Evolutionary conservation across 2,888 invertebrate species (phyloP).

Genomic region (Aromia moschata): DNA sequence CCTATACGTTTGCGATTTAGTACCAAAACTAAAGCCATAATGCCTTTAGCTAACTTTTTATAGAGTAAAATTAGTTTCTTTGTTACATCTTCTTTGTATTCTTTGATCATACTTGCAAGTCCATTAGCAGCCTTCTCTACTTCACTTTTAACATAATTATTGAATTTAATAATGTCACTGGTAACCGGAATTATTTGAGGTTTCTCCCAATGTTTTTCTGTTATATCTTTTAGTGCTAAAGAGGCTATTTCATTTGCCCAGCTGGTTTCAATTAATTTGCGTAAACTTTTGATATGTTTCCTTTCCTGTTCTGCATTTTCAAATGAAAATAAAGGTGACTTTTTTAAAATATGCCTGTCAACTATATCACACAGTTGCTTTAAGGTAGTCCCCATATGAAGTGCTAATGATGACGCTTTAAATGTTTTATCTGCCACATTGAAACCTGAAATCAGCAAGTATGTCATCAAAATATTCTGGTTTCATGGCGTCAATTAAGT

Average conservation of each 20-base stretch:
- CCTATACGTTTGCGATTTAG: slow-evolving; percentile 22
- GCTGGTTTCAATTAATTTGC: slow-evolving; percentile 6
- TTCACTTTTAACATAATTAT: slow-evolving; percentile 13
- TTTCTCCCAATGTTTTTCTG: slow-evolving; percentile 18
- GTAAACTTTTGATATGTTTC: slow-evolving; percentile 18
- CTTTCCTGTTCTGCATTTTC: slow-evolving; percentile 6
- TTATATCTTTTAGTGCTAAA: slow-evolving; percentile 21
- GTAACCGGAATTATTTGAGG: slow-evolving; percentile 23
- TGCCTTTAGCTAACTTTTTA: slow-evolving; percentile 16
- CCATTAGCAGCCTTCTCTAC: slow-evolving; percentile 1
- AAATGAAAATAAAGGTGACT: slow-evolving; percentile 2
- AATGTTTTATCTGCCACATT: slow-evolving; percentile 7
- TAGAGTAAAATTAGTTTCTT: neutral
- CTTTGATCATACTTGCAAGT: neutral
- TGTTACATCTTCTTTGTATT: neutral
- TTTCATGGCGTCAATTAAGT: slow-evolving; percentile 13
- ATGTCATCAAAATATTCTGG: slow-evolving; percentile 33
- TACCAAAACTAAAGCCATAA: slow-evolving; percentile 24
- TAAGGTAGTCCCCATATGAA: slow-evolving; percentile 25
- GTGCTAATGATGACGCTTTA: slow-evolving; percentile 20
- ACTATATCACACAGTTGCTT: slow-evolving; percentile 20
- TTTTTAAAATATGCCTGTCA: neutral
- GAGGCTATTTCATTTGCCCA: slow-evolving; percentile 16
- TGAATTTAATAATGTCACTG: slow-evolving; percentile 18
- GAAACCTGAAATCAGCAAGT: slow-evolving; percentile 23